A percentile compares a stretch with the other conserved stretches of the same genome.
Conservation (phyloP, 2,888 invertebrate species). For the Sericinus montela region DNA sequence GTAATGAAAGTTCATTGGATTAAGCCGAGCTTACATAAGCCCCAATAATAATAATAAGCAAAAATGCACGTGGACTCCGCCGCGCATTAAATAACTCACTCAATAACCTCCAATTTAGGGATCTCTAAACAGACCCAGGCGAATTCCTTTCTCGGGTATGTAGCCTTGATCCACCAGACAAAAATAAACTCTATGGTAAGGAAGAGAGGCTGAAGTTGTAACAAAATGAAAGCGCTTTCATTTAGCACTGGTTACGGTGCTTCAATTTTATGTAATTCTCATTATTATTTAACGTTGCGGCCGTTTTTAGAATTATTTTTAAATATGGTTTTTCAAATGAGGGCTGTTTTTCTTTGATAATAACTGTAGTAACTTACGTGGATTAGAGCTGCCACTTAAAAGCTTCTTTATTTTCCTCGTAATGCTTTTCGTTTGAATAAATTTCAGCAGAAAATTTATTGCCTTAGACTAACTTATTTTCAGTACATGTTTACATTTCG, state of each 20-base stretch:
- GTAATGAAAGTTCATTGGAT: constrained; percentile 77
- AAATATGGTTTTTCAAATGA: constrained; percentile 26
- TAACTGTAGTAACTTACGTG: constrained; percentile 11
- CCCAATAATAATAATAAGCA: constrained; percentile 73
- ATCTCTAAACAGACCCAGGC: constrained; percentile 34
- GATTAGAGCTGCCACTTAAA: constrained; percentile 15
- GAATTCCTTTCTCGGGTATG: constrained; percentile 40
- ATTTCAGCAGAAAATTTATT: too few species aligned
- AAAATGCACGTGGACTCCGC: constrained; percentile 69
- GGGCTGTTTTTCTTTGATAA: constrained; percentile 20
- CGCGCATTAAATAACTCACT: constrained; percentile 72
- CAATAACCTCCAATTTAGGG: constrained; percentile 68
- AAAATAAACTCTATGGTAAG: constrained; percentile 24
- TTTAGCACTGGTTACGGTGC: constrained; percentile 31
- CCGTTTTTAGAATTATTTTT: constrained; percentile 35
- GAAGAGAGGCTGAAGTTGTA: constrained; percentile 24
- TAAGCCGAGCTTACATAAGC: constrained; percentile 60
- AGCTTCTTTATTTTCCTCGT: neutral
- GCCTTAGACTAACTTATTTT: too few species aligned
- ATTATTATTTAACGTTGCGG: constrained; percentile 59
- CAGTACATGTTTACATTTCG: too few species aligned
- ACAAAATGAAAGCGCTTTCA: neutral
- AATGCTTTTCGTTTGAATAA: too few species aligned
- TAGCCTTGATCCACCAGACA: constrained; percentile 34
- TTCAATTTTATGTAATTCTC: constrained; percentile 63